Evolutionary conservation across 2,113 vertebrate species (phyloP).

Genomic region (Hippoglossus stenolepis): DNA sequence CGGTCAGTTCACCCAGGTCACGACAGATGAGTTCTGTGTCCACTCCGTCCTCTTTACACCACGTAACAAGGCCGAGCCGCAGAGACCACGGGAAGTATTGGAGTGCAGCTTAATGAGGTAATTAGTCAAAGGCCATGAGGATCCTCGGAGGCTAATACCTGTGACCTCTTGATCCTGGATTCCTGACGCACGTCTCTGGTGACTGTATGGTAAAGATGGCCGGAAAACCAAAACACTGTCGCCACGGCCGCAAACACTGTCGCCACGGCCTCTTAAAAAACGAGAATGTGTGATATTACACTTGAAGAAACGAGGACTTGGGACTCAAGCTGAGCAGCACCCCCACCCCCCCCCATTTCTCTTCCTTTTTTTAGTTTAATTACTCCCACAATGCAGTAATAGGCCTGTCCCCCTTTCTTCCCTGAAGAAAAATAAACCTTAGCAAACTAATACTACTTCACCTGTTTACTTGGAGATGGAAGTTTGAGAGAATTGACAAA

Average conservation of each 20-base stretch:
- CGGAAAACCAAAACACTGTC: slow-evolving; percentile 39
- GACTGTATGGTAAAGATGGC: slow-evolving; percentile 55
- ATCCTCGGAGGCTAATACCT: slow-evolving; percentile 75
- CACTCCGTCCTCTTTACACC: slow-evolving; percentile 54
- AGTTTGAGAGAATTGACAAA: slow-evolving; percentile 62
- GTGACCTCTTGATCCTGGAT: slow-evolving; percentile 79
- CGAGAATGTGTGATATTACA: slow-evolving; percentile 64
- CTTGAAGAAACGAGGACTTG: slow-evolving; percentile 43
- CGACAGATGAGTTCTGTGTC: slow-evolving; percentile 46
- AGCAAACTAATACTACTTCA: slow-evolving; percentile 64
- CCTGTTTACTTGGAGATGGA: slow-evolving; percentile 67
- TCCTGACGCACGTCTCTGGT: slow-evolving; percentile 73
- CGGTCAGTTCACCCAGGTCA: slow-evolving; percentile 62
- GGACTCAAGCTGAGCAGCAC: slow-evolving; percentile 46
- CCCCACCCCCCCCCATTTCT: neutral
- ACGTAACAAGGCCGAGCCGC: slow-evolving; percentile 51
- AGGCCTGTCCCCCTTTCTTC: slow-evolving; percentile 31
- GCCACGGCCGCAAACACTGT: slow-evolving; percentile 23
- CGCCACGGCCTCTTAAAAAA: slow-evolving; percentile 2
- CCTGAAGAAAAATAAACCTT: slow-evolving; percentile 63
- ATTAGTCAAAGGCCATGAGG: slow-evolving; percentile 77
- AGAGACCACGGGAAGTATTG: slow-evolving; percentile 67
- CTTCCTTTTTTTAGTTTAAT: slow-evolving; percentile 55
- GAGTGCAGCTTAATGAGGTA: slow-evolving; percentile 81
- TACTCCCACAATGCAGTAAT: slow-evolving; percentile 60